Percentiles rank a stretch among this genome's conserved stretches.
phyloP scores from a whole-genome alignment of 1,140 invertebrate species.

The Chymomyza costata region DNA sequence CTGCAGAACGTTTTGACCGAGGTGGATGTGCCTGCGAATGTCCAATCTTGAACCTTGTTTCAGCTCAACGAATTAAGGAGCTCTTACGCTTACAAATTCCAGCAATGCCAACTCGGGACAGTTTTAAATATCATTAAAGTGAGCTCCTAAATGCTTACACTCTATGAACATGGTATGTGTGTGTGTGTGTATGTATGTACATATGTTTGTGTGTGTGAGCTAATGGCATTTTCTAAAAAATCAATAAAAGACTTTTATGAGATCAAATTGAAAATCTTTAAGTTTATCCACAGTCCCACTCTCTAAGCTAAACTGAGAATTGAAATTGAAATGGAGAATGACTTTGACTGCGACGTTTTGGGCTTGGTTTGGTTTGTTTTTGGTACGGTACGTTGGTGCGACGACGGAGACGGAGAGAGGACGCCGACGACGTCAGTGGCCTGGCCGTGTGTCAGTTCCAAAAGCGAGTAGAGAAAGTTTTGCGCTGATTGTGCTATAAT shows the following conservation, averaged over 20 bases:
- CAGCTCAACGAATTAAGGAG: too few relatives aligned
- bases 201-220: not conserved
- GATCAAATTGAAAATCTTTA: slow-evolving; percentile 12
- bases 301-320: slow-evolving; percentile 10
- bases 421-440: slow-evolving; percentile 16
- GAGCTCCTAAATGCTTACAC: too few relatives aligned
- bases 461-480: slow-evolving; percentile 42
- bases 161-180: too few relatives aligned
- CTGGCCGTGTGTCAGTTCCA: not conserved
- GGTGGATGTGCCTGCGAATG: too few relatives aligned
- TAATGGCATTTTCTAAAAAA: not conserved
- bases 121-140: too few relatives aligned
- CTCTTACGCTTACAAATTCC: too few relatives aligned
- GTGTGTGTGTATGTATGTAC: slow-evolving; percentile 1
- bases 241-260: slow-evolving; percentile 8
- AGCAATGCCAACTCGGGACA: too few relatives aligned
- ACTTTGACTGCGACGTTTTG: not conserved
- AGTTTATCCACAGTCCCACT: slow-evolving; percentile 1
- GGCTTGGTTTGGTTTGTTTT: not conserved
- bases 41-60: too few relatives aligned
- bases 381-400: not conserved
- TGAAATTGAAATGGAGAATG: slow-evolving; percentile 37
- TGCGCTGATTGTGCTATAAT: slow-evolving; percentile 57
- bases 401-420: too few relatives aligned
- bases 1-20: too few relatives aligned